Percentiles rank a stretch among this genome's conserved stretches.
Conservation (phyloP, 2,797 vertebrate genomes). For the Coranthus polyacanthus region DNA sequence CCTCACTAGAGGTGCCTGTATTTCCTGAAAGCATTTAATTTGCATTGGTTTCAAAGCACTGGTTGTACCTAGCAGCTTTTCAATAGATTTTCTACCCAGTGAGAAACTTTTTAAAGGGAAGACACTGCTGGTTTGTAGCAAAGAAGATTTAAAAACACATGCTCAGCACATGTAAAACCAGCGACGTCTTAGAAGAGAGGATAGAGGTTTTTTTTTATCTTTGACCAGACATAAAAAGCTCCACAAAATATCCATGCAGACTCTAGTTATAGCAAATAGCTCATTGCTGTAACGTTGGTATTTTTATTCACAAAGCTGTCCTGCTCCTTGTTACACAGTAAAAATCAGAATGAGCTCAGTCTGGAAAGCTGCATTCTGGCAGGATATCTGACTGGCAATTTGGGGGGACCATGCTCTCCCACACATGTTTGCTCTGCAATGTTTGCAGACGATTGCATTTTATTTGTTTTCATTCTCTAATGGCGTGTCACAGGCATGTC, state of each 20-base stretch:
- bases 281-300: constrained; percentile 3
- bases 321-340: constrained; percentile 14
- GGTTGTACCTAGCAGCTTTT: constrained; percentile 33
- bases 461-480: constrained; percentile 79
- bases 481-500: constrained; percentile 68
- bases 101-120: constrained; percentile 31
- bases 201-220: constrained; percentile 17
- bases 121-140: constrained; percentile 28
- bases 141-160: constrained; percentile 39
- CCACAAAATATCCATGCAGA: constrained; percentile 7
- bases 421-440: constrained; percentile 45
- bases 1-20: constrained; percentile 16
- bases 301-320: constrained; percentile 17
- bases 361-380: constrained; percentile 39
- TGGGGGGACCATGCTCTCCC: constrained; percentile 27
- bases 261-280: not conserved
- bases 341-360: constrained; percentile 36
- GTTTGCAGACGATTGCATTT: constrained; percentile 71
- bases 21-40: constrained; percentile 54
- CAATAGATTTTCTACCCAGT: constrained; percentile 11
- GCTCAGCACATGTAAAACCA: constrained; percentile 33
- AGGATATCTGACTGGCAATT: constrained; percentile 49
- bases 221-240: constrained; percentile 26
- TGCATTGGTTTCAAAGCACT: constrained; percentile 43
- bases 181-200: not conserved